A percentile compares a stretch with the other conserved stretches of the same genome.
Evolutionary conservation across 2,113 vertebrate species (phyloP).

Genomic region (Eurystomus gularis): DNA sequence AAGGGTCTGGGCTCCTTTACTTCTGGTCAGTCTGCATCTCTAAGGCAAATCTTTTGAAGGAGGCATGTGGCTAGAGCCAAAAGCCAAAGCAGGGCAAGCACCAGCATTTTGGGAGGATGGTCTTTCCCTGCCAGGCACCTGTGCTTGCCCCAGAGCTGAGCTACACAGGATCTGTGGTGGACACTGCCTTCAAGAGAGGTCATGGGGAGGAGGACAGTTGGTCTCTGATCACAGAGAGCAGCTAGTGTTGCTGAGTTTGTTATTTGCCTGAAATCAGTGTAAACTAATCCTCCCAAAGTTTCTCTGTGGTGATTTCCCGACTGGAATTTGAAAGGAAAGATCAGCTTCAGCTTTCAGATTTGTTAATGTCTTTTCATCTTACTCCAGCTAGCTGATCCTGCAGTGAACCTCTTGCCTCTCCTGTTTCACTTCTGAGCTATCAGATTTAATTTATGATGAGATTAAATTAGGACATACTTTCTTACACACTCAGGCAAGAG

Average conservation of each 20-base stretch:
- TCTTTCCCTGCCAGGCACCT: fast-evolving
- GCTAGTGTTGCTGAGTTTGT: fast-evolving
- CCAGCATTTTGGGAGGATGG: fast-evolving
- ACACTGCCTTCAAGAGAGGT: neutral
- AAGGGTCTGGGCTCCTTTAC: neutral
- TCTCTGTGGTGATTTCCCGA: neutral
- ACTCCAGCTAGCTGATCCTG: neutral
- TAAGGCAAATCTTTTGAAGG: neutral
- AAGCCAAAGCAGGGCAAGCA: neutral
- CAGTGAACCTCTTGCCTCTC: slow-evolving; percentile 16
- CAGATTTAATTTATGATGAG: neutral
- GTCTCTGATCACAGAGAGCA: neutral
- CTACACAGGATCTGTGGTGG: neutral
- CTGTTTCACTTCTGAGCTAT: slow-evolving; percentile 22
- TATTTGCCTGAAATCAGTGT: neutral
- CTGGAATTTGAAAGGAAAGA: neutral
- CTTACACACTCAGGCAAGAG: fast-evolving
- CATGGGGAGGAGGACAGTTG: fast-evolving
- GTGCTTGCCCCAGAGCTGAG: neutral
- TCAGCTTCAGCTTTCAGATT: neutral
- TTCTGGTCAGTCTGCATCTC: neutral
- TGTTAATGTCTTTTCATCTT: neutral
- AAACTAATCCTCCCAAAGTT: neutral
- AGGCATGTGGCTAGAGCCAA: neutral
- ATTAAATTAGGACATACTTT: neutral